These are phyloP conservation scores for Drosophila bipectinata DNA, from an alignment of 1,140 invertebrate species.

Conservation along the genomic window DNA sequence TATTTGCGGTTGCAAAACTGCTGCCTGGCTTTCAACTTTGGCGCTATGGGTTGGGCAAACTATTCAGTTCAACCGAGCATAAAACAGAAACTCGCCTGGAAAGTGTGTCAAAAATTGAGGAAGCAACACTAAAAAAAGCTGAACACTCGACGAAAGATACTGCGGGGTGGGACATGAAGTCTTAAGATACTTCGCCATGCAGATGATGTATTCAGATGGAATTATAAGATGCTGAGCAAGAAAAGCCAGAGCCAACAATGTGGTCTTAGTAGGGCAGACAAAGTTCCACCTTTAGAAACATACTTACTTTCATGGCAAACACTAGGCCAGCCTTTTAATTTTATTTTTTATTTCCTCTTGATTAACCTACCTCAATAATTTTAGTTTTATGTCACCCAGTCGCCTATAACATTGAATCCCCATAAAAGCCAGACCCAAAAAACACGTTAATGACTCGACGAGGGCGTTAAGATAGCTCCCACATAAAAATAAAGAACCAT, in stretches of 20 bases:
- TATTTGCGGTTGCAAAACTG: slow-evolving; percentile 72
- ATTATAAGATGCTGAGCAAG: slow-evolving; percentile 13
- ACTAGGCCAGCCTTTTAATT: background rate
- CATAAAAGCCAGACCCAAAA: slow-evolving; percentile 13
- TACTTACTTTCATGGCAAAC: background rate
- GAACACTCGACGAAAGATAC: slow-evolving; percentile 33
- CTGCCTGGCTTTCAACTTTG: slow-evolving; percentile 55
- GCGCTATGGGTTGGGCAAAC: slow-evolving; percentile 48
- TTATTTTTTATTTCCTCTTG: background rate
- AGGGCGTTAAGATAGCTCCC: slow-evolving; percentile 22
- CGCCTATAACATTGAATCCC: no score
- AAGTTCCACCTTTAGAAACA: background rate
- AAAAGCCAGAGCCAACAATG: background rate
- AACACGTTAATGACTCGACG: slow-evolving; percentile 17
- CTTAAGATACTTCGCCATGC: slow-evolving; percentile 29
- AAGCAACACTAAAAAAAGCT: slow-evolving; percentile 35
- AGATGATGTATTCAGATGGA: slow-evolving; percentile 20
- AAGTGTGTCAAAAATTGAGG: slow-evolving; percentile 76
- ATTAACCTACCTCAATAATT: slow-evolving; percentile 11
- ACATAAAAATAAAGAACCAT: slow-evolving; percentile 24
- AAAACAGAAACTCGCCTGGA: slow-evolving; percentile 72
- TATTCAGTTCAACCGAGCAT: slow-evolving; percentile 68
- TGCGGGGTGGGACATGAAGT: slow-evolving; percentile 15
- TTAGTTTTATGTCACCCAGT: background rate
- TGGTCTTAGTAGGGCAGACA: background rate